Evolutionary conservation across 2,797 vertebrate genomes (phyloP), one percentile per base, ranked within the genome.

Genomic region (Malacoctenus gilli): DNA sequence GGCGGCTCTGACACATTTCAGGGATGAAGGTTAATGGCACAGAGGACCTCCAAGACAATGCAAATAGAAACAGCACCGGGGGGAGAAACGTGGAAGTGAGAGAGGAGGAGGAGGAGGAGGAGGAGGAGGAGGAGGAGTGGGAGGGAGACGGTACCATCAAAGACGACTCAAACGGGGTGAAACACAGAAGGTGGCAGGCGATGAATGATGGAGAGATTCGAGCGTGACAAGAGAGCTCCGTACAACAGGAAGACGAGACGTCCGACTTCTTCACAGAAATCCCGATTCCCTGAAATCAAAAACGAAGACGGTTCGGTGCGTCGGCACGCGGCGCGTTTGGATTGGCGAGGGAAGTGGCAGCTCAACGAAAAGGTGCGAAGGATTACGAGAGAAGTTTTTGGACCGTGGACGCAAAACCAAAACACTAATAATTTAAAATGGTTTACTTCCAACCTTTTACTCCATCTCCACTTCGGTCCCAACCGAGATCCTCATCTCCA

Each of bases 11-110:
- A 79, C 82, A 83, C 52, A 34, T 75, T 49, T 77, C 77, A 61
- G 60, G 35, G 78, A 79, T 68, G 71, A 79, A 83, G 80, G 88
- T 85, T 84, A 87, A 84, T 75, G 62, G 53, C 42, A 32, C 42
- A 19, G 41, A 64, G 55, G 80, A 85, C 77, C 80, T 80, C 64
- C 39, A 57, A 77, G 59, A 71, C 58, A 15, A 78, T 68, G 75
- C 64, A 82, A 77, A 83, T 62, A 62, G 67, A 42, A 64, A 57
- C 22, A 35, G 59, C 68, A 62, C 4, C 43, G 12, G 32, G 35
- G 47, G 35, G 43, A 34, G 31, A 31, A 15, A 41, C 4, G 1
- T 0, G 5, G 50, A 13, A 2, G 14, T 32, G 11, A 49, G 28
- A 28, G 22, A 23, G 15, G 34, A 46, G 28, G 36, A 21, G 10